A percentile compares a stretch with the other conserved stretches of the same genome.
phyloP scores from a whole-genome alignment of 1,140 invertebrate genomes.

The Onthophagus taurus region DNA sequence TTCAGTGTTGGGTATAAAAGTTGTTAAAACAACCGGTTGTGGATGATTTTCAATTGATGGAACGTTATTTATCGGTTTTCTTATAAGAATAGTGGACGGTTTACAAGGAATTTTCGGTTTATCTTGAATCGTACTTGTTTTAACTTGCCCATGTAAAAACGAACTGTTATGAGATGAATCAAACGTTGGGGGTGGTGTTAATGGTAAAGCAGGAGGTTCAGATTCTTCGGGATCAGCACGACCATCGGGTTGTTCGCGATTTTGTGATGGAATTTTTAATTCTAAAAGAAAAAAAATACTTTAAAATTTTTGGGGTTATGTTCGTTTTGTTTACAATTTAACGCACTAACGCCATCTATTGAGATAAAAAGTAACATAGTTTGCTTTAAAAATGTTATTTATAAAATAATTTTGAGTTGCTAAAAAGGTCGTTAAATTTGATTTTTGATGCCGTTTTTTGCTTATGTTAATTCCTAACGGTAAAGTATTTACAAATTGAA shows the following conservation, averaged over 20 bases:
- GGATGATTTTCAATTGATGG: too few species aligned
- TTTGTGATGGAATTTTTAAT: constrained; percentile 14
- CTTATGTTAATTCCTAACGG: too few species aligned
- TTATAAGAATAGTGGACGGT: constrained; percentile 37
- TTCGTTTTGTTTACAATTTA: not conserved
- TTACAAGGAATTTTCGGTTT: constrained; percentile 57
- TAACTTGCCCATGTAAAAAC: constrained; percentile 53
- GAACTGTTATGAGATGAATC: constrained; percentile 44
- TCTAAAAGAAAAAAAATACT: constrained; percentile 4
- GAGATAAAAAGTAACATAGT: too few species aligned
- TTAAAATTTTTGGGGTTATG: not conserved
- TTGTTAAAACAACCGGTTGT: constrained; percentile 18
- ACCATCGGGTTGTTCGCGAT: constrained; percentile 64
- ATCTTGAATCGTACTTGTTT: too few species aligned
- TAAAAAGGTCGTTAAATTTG: too few species aligned
- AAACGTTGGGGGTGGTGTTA: constrained; percentile 48
- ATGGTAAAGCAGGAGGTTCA: constrained; percentile 54
- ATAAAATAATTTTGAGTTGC: too few species aligned
- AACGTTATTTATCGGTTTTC: constrained; percentile 18
- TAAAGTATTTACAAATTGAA: too few species aligned
- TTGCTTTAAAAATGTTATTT: too few species aligned
- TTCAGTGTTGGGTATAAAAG: constrained; percentile 17
- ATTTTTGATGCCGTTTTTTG: too few species aligned
- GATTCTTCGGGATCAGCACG: constrained; percentile 62
- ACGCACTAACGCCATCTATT: too few species aligned